Evolutionary conservation across 2,888 invertebrate species (phyloP).

Genomic region (Helicoverpa assulta): DNA sequence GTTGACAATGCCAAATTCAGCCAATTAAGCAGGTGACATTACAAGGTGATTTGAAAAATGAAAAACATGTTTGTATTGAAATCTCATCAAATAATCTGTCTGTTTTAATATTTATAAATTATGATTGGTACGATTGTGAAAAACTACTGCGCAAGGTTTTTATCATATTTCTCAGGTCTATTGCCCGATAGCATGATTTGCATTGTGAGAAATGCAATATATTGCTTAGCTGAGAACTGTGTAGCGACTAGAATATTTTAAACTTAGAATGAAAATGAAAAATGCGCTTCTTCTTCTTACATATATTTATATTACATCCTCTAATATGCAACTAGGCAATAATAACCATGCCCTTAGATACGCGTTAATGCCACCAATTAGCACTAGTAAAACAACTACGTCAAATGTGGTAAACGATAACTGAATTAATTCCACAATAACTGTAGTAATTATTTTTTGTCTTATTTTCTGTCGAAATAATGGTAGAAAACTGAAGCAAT

Average conservation of each 20-base stretch:
- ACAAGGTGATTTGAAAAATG: conserved; percentile 10
- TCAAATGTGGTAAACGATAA: neutral
- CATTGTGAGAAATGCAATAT: conserved; percentile 21
- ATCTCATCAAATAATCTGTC: neutral
- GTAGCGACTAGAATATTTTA: neutral
- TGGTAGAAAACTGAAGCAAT: conserved; percentile 65
- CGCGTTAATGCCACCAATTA: neutral
- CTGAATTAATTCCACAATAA: conserved; percentile 30
- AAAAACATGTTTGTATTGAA: neutral
- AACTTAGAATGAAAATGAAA: too few species aligned
- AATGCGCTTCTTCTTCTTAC: neutral
- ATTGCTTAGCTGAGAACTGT: neutral
- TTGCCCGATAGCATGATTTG: conserved; percentile 23
- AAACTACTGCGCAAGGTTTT: conserved; percentile 18
- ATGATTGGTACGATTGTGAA: conserved; percentile 19
- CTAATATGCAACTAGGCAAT: too few species aligned
- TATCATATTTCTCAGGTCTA: conserved; percentile 20
- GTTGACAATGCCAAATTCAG: neutral
- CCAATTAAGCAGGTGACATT: neutral
- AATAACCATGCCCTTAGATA: too few species aligned
- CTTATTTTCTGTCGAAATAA: conserved; percentile 61
- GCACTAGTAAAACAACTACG: neutral
- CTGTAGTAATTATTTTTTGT: conserved; percentile 47
- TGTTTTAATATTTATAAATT: conserved; percentile 9
- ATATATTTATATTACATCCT: neutral